A percentile compares a stretch with the other conserved stretches of the same genome.
phyloP scores from a whole-genome alignment of 1,140 invertebrate genomes.

The Zophobas atratus region DNA sequence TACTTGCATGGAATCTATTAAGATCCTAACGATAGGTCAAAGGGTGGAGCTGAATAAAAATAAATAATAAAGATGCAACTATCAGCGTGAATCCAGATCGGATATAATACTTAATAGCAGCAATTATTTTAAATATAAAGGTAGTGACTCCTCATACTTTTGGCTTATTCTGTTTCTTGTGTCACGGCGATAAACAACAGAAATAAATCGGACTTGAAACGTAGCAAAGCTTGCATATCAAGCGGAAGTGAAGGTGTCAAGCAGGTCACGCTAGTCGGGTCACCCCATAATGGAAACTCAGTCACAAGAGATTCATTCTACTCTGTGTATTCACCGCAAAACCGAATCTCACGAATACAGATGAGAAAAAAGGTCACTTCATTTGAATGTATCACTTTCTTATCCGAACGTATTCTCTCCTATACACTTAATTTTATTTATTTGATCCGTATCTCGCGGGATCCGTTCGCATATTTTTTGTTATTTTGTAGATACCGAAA shows the following conservation, averaged over 20 bases:
- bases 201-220: slow-evolving; percentile 17
- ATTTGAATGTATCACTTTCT: slow-evolving; percentile 45
- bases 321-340: slow-evolving; percentile 43
- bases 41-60: no score
- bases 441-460: slow-evolving; percentile 30
- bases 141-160: background rate
- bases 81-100: background rate
- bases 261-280: slow-evolving; percentile 46
- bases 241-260: slow-evolving; percentile 47
- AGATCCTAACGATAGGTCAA: no score
- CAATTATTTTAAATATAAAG: background rate
- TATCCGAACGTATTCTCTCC: slow-evolving; percentile 23
- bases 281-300: slow-evolving; percentile 45
- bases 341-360: slow-evolving; percentile 47
- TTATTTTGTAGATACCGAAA: slow-evolving; percentile 28
- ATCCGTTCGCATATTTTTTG: slow-evolving; percentile 23
- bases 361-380: slow-evolving; percentile 45
- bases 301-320: slow-evolving; percentile 45
- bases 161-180: background rate
- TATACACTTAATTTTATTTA: slow-evolving; percentile 40
- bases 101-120: background rate
- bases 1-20: background rate
- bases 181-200: background rate
- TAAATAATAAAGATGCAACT: background rate
- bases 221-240: slow-evolving; percentile 40